Base-by-base conservation (phyloP, 2,113 vertebrate species). In the Chaetodon trifascialis region DNA sequence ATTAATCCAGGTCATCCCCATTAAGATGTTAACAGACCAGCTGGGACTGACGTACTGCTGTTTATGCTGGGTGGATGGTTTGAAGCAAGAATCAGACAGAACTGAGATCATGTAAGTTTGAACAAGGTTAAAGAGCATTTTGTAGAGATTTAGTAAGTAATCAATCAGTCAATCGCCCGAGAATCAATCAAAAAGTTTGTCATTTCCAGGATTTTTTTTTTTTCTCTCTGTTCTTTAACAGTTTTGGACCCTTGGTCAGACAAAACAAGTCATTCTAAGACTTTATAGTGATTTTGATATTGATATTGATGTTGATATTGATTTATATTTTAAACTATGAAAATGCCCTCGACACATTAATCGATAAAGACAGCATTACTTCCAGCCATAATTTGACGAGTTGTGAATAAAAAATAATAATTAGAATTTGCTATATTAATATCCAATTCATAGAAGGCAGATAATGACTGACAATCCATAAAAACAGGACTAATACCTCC, bases 1-100 rank as follows among this genome's bases (percentile, higher is more conserved):
- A 67, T 72, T 84, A 86, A 90, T 93, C 77, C 73, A 84, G 82
- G 84, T 87, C 52, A 16, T 14, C 44, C 46, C 68, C 14, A 77
- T n/a, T 76, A 59, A 79, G 30, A 83, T 69, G 36, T 72, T 55
- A 68, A 85, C 25, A 19, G 51, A 66, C 38, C 0, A 19, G 19
- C 34, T 68, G 44, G 34, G 78, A 81, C 58, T 12, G 17, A 55
- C n/a, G 49, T 65, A 7, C 67, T 71, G 21, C 11, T 75, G 58
- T 84, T 80, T 67, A 59, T 46, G 25, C 19, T 11, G 19, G 58
- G 30, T 59, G 17, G 44, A 23, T 69, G 8, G 73, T 47, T 51
- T 49, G 6, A 78, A 65, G 72, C 14, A 59, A 77, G 44, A 49
- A 38, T 4, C 0, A 1, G 9, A 44, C 1, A 40, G 30, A 23